These are phyloP conservation scores for Drosophila nigrodunni DNA, from an alignment of 1,140 invertebrate genomes.

Conservation along the genomic window DNA sequence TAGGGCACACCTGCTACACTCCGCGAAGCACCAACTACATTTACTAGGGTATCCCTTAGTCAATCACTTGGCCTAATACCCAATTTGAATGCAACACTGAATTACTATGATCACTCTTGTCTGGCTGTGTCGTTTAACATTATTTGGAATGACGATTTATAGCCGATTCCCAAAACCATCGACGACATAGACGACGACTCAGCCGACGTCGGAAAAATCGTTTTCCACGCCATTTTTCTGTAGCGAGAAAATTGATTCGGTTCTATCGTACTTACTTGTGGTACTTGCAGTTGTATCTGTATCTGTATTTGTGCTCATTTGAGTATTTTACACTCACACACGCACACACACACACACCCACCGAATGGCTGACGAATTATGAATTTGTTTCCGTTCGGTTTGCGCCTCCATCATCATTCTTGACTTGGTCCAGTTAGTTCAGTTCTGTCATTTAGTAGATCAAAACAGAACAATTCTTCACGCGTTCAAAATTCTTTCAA, in stretches of 20 bases:
- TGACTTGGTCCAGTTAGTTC: conserved; percentile 68
- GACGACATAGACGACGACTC: not conserved
- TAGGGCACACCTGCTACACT: too few species aligned
- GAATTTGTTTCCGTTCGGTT: conserved; percentile 56
- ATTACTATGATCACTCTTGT: conserved; percentile 8
- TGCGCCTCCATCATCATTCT: conserved; percentile 61
- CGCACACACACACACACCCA: conserved; percentile 1
- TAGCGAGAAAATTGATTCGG: conserved; percentile 53
- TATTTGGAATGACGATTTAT: conserved; percentile 58
- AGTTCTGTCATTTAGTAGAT: conserved; percentile 69
- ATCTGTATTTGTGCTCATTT: not conserved
- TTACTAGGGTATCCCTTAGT: not conserved
- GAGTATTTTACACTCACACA: conserved; percentile 21
- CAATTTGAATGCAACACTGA: not conserved
- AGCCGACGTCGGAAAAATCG: conserved; percentile 41
- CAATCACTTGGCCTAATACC: not conserved
- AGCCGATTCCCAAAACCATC: conserved; percentile 64
- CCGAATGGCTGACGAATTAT: conserved; percentile 34
- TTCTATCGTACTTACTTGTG: conserved; percentile 38
- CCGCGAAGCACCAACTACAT: too few species aligned
- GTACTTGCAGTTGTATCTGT: conserved; percentile 14
- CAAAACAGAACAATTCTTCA: conserved; percentile 52
- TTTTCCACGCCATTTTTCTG: conserved; percentile 51
- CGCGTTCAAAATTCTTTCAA: conserved; percentile 28
- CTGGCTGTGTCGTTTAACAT: conserved; percentile 21